These are phyloP conservation scores for Drosophila chauvacae DNA, from an alignment of 1,140 invertebrate species.

Conservation along the genomic window DNA sequence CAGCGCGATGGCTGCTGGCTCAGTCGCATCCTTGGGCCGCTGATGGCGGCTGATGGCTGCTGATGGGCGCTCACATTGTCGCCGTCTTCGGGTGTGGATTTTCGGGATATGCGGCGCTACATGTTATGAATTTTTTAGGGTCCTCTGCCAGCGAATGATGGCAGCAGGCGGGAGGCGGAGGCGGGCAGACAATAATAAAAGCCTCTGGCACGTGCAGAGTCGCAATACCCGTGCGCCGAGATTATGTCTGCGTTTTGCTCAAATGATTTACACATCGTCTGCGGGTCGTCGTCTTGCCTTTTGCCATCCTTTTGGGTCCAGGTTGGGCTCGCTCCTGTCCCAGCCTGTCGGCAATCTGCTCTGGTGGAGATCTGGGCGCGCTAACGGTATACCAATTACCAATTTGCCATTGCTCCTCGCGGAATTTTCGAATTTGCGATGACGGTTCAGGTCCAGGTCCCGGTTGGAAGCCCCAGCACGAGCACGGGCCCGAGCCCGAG, in stretches of 20 bases:
- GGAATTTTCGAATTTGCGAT: conserved; percentile 60
- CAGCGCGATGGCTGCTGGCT: conserved; percentile 45
- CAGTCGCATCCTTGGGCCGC: conserved; percentile 36
- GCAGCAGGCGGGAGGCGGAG: neutral
- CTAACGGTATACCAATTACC: conserved; percentile 69
- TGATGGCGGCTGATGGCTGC: conserved; percentile 43
- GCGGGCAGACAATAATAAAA: conserved; percentile 49
- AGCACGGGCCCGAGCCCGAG: neutral
- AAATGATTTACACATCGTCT: conserved; percentile 73
- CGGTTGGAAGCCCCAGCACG: neutral
- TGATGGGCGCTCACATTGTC: conserved; percentile 54
- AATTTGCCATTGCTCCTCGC: conserved; percentile 55
- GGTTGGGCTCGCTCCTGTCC: conserved; percentile 1
- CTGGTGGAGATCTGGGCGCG: conserved; percentile 37
- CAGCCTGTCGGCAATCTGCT: conserved; percentile 15
- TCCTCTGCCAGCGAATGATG: neutral
- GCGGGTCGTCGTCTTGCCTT: neutral
- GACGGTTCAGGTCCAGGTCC: conserved; percentile 3
- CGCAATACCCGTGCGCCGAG: conserved; percentile 47
- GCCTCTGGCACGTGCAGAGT: conserved; percentile 53
- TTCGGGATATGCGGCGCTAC: conserved; percentile 47
- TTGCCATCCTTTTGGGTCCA: conserved; percentile 1
- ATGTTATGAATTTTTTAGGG: conserved; percentile 65
- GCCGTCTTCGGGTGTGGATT: conserved; percentile 53
- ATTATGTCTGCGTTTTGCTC: conserved; percentile 71